A percentile compares a stretch with the other conserved stretches of the same genome.
phyloP scores from a whole-genome alignment of 1,140 invertebrate species.

The Pogonomyrmex californicus region DNA sequence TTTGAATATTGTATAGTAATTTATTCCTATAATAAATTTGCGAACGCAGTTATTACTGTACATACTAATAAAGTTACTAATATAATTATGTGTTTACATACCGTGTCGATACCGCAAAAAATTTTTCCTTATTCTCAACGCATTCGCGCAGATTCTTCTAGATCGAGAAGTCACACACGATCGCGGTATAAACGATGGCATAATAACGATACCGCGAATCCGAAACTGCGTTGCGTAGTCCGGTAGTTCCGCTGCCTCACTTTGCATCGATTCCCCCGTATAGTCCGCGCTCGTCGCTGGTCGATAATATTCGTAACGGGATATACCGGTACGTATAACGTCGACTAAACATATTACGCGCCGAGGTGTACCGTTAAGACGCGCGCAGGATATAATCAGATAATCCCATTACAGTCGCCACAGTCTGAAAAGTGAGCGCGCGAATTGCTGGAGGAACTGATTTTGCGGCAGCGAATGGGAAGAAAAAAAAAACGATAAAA shows the following conservation, averaged over 20 bases:
- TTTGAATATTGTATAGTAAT: background rate
- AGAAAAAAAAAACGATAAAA: background rate
- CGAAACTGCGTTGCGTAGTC: conserved; percentile 52
- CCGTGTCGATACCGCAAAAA: background rate
- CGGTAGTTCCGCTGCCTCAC: conserved; percentile 44
- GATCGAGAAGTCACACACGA: conserved; percentile 10
- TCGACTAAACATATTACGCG: conserved; percentile 63
- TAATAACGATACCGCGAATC: conserved; percentile 27
- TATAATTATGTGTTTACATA: background rate
- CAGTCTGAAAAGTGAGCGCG: conserved; percentile 50
- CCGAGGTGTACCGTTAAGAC: conserved; percentile 70
- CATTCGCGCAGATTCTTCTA: background rate
- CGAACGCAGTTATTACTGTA: too few relatives aligned
- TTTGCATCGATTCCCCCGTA: conserved; percentile 43
- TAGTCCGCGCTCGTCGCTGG: conserved; percentile 15
- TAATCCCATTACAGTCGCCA: conserved; percentile 69
- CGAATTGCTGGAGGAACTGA: conserved; percentile 39
- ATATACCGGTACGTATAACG: conserved; percentile 54
- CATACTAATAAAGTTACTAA: conserved; percentile 1
- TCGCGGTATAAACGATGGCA: conserved; percentile 19
- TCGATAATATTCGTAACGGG: conserved; percentile 69
- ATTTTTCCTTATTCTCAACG: conserved; percentile 15
- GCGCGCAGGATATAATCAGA: conserved; percentile 67
- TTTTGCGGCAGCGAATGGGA: background rate
- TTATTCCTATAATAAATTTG: background rate